Evolutionary conservation across 1,140 invertebrate genomes (phyloP), one percentile per base, ranked within the genome.

Genomic region (Brachionus rotundiformis): DNA sequence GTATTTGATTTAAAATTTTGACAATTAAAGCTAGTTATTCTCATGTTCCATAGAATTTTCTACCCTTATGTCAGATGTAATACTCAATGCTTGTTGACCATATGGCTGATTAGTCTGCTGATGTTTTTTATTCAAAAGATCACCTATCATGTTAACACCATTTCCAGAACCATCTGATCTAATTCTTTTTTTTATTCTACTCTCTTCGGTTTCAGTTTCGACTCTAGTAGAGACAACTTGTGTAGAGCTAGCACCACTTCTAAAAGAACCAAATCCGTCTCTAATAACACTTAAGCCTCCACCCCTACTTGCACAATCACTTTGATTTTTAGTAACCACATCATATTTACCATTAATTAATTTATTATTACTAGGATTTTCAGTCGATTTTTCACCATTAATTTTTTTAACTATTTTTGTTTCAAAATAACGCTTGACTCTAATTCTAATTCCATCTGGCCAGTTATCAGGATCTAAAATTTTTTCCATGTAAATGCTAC

Each of bases 1-100:
- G 31, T 16, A 39, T 71, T 71, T 39, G 33, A 36, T 71, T 71
- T 71, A 71, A 71, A 71, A 39, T 71, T 71, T 71, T 39, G 33
- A 71, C 65, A 71, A 39, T 71, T 71, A 23, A 39, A 71, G 19
- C 31, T 71, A 19, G 13, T 39, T 39, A 39, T 16, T 39, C 19
- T 71, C 65, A 71, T 71, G 61, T 31, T 63, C 61, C 61, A 63
- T 63, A 11, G 23, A 31, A n/a, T 63, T 27, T 29, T 63, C 61
- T 29, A 29, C 61, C 1, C 25, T 29, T 63, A 13, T n/a, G 23
- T 25, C 61, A 63, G 61, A 29, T n/a, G 27, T 31, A 29, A n/a
- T 29, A n/a, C 11, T 19, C 54, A 44, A 44, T 44, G 41, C 61
- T 29, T 27, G 23, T n/a, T 29, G 61, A 63, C 61, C 27, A 29